Base-by-base conservation (phyloP, 2,888 invertebrate species). In the Drosophila tripunctata region DNA sequence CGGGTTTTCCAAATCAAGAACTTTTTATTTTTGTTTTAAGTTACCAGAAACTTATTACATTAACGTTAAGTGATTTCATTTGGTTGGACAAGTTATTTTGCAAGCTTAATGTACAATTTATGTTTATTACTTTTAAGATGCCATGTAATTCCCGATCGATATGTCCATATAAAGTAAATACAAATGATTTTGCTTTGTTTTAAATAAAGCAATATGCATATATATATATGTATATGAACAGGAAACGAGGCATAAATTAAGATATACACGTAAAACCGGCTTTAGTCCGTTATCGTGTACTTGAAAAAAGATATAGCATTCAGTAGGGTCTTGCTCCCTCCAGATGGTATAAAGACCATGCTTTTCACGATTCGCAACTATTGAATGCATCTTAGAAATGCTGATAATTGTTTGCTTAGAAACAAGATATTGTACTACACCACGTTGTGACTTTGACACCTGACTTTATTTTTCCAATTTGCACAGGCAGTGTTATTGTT, bases 211-310 rank as follows among this genome's bases (percentile, higher is more conserved):
- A 22, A 40, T 36, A 27, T 36, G 7, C 19, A 35, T 36, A 36
- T 56, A 31, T 48, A 41, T 24, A 36, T 33, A 50, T 14, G 8
- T 33, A 24, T 48, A 30, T 55, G 54, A n/a, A 60, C 83, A 87
- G 82, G 82, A 82, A 82, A 57, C 60, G 19, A 10, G 41, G 33
- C 73, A 68, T 85, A 75, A 85, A 87, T 82, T 78, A 69, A 78
- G 56, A 22, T n/a, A n/a, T n/a, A n/a, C n/a, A n/a, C 36, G 51
- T 58, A 47, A 61, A 87, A 84, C 87, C 68, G 48, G 78, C 58
- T 80, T 14, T 4, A 36, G 56, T 54, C 55, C 30, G 77, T 76
- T 76, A 77, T 15, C 57, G 40, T 33, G 57, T 40, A 55, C 77
- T 72, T 61, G 56, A 41, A 56, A n/a, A n/a, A n/a, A 52, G 22